Evolutionary conservation across 2,888 invertebrate genomes (phyloP).

Genomic region (Pollenia labialis): DNA sequence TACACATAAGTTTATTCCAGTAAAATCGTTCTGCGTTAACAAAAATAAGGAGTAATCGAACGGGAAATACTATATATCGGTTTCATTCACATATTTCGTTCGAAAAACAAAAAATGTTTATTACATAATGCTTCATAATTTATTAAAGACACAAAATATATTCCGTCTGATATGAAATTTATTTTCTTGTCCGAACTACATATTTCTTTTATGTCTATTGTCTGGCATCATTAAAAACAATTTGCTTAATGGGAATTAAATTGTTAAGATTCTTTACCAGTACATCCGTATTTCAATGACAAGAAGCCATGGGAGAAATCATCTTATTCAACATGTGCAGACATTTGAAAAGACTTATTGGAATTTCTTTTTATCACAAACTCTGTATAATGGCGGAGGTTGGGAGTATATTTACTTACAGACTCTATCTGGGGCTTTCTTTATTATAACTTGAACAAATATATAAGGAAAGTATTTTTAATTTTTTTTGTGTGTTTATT

Average conservation of each 20-base stretch:
- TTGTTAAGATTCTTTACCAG: background rate
- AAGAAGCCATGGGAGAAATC: conserved; percentile 4
- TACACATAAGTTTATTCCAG: too few species aligned
- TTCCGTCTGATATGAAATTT: background rate
- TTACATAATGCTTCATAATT: too few species aligned
- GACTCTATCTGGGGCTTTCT: background rate
- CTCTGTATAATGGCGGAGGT: background rate
- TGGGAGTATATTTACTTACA: background rate
- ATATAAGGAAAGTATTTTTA: background rate
- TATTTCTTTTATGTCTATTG: background rate
- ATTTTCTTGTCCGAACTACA: too few species aligned
- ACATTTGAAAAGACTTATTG: background rate
- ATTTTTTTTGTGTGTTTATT: too few species aligned
- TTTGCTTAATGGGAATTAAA: background rate
- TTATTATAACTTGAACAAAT: background rate
- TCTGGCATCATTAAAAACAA: background rate
- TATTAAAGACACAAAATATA: too few species aligned
- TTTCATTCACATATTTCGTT: too few species aligned
- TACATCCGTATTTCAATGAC: background rate
- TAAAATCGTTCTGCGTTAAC: too few species aligned
- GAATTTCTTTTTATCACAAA: too few species aligned
- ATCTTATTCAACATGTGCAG: background rate
- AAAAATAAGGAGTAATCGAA: too few species aligned
- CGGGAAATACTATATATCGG: too few species aligned
- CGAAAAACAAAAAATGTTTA: too few species aligned